Evolutionary conservation across 2,888 invertebrate species (phyloP), one percentile per base, ranked within the genome.

Genomic region (Eilema griseolum): DNA sequence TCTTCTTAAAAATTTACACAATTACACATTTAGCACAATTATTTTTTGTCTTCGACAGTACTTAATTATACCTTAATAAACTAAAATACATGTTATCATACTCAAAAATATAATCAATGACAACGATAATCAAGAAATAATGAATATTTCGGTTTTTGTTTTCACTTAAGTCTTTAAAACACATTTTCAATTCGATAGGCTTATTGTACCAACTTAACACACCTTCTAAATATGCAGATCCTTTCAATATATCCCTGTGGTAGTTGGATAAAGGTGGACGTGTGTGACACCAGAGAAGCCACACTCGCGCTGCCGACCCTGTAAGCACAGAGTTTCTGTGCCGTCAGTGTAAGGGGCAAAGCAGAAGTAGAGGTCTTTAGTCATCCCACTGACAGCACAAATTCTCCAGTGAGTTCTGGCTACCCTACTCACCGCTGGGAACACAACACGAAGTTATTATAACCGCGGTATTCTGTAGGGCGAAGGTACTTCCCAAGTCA

Each of bases 181-280:
- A 12, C 24, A 33, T 57, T 57, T 66, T 66, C 33, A 23, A 37
- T 66, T 66, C 31, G 24, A 66, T 31, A 60, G 59, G 20, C 37
- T 41, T 24, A 23, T 63, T 41, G 28, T 33, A 28, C 26, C 20
- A 31, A 57, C 24, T 59, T 66, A 66, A 66, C 60, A 57, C 37
- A 66, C 41, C 66, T 59, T 59, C 60, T 59, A 46, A 67, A 61
- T 31, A 61, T 61, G 61, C 46, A 14, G 66, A 67, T 61, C 67
- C 60, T 11, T 61, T 67, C 61, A 59, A 66, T 67, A 46, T 67
- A 61, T 67, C 61, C 61, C 61, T 61, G 31, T 31, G 67, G 60
- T 5, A 28, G 28, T 52, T 64, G 61, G 61, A 5, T 67, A 66
- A 60, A 41, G 65, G 56, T n/a, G n/a, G n/a, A n/a, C n/a, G n/a